Conservation (phyloP, 2,797 vertebrate genomes). For the Pangasius krempfi region DNA sequence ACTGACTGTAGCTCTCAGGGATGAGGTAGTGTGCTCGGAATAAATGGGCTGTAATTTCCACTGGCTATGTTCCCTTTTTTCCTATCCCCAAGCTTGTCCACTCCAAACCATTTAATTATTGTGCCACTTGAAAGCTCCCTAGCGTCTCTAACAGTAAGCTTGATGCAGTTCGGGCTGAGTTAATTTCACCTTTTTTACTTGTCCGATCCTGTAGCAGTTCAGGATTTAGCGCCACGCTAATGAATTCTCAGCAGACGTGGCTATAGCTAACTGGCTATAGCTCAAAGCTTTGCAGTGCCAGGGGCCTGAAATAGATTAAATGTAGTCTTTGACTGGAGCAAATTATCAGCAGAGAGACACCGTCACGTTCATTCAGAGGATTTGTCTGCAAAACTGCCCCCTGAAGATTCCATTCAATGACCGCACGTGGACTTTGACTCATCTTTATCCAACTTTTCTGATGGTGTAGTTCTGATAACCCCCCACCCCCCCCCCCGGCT, state of each 20-base stretch:
- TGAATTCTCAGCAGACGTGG: constrained; percentile 19
- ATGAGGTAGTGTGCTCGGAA: constrained; percentile 13
- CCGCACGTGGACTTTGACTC: not conserved
- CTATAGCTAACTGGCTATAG: constrained; percentile 9
- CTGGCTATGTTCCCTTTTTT: not conserved
- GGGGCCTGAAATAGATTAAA: constrained; percentile 29
- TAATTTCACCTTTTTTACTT: not conserved
- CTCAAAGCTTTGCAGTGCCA: not conserved
- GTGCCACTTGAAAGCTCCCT: constrained; percentile 32
- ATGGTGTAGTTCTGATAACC: not conserved
- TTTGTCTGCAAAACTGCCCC: constrained; percentile 19
- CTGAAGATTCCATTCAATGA: not conserved
- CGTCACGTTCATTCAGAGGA: not conserved
- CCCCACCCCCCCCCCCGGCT: not conserved
- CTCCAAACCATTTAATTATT: constrained; percentile 31
- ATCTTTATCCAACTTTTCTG: constrained; percentile 18
- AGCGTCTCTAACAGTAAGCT: constrained; percentile 13
- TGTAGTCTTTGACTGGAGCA: constrained; percentile 2
- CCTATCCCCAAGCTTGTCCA: constrained; percentile 17
- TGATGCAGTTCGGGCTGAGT: not conserved
- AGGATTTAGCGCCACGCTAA: constrained; percentile 13
- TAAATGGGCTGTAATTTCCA: constrained; percentile 32
- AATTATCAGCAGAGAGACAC: constrained; percentile 13
- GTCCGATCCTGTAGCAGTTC: not conserved
- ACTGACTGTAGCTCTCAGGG: constrained; percentile 17